Conservation (phyloP, 2,888 invertebrate genomes). For the Drosophila imparisetae region DNA sequence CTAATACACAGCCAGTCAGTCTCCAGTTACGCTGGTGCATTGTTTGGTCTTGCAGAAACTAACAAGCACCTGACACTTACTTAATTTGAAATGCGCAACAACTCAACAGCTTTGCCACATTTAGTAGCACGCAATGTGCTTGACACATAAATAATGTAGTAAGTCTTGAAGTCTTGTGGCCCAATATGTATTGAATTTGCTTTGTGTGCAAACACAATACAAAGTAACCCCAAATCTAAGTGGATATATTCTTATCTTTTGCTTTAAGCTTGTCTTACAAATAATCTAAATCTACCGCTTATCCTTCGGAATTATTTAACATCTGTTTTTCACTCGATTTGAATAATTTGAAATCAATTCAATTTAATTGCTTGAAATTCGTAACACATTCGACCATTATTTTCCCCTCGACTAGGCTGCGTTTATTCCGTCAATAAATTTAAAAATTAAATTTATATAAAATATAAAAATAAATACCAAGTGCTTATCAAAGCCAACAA, state of each 20-base stretch:
- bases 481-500: constrained; percentile 11
- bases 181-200: neutral
- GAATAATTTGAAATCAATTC: neutral
- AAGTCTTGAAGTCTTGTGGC: neutral
- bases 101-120: neutral
- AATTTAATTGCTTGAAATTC: constrained; percentile 1
- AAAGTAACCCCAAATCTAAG: neutral
- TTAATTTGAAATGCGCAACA: constrained; percentile 8
- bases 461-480: constrained; percentile 22
- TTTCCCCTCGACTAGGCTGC: constrained; percentile 27
- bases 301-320: neutral
- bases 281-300: neutral
- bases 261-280: neutral
- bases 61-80: constrained; percentile 22
- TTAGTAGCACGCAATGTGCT: neutral
- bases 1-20: constrained; percentile 2
- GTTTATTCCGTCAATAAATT: constrained; percentile 13
- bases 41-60: constrained; percentile 12
- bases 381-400: constrained; percentile 9
- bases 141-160: neutral
- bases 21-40: neutral
- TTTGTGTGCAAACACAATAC: neutral
- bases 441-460: neutral
- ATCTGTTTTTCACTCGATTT: constrained; percentile 2
- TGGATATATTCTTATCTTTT: neutral